A percentile compares a stretch with the other conserved stretches of the same genome.
Conservation (phyloP, 2,797 vertebrate species). For the Sebastes hubbsi region DNA sequence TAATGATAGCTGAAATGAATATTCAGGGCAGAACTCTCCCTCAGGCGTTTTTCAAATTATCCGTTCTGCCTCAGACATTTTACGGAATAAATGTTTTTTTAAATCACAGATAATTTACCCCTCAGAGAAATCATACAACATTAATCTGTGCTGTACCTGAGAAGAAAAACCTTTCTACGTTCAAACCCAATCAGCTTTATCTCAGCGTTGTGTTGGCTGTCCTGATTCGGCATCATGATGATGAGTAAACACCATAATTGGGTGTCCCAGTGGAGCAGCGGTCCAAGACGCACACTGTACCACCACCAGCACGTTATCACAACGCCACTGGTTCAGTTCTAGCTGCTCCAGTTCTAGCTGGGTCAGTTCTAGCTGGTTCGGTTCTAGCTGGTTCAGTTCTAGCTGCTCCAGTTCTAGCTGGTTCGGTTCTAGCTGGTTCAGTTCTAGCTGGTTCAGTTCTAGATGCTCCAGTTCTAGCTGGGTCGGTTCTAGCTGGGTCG, state of each 20-base stretch:
- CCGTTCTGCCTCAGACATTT: neutral
- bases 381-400: no score
- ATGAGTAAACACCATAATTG: neutral
- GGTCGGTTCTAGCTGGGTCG: no score
- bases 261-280: neutral
- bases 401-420: no score
- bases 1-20: neutral
- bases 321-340: neutral
- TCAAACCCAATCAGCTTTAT: neutral
- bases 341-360: no score
- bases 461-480: accelerated
- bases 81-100: neutral
- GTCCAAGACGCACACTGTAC: neutral
- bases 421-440: no score
- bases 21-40: neutral
- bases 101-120: neutral
- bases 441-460: no score
- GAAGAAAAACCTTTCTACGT: neutral
- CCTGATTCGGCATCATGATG: neutral
- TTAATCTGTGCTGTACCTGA: neutral
- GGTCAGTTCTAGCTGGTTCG: accelerated
- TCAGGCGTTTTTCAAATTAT: neutral
- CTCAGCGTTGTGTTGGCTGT: neutral
- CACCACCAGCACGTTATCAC: neutral
- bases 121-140: neutral